These are phyloP conservation scores for Setophaga petechia DNA, from an alignment of 2,113 vertebrate species.

Conservation along the genomic window DNA sequence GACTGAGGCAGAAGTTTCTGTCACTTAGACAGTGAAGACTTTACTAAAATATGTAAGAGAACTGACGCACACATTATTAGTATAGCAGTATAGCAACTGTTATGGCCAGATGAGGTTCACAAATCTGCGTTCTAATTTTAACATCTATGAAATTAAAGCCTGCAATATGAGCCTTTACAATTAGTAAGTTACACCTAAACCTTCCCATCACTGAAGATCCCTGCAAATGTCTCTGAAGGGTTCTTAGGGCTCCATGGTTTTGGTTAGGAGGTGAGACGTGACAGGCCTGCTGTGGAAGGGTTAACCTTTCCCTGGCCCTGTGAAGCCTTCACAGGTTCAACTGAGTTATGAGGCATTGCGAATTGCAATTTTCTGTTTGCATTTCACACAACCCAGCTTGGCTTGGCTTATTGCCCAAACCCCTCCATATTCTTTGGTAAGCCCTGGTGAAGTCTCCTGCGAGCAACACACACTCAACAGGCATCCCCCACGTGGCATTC, in stretches of 20 bases:
- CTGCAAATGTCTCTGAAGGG: neutral
- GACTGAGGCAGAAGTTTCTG: neutral
- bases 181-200: neutral
- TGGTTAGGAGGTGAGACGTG: neutral
- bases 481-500: neutral
- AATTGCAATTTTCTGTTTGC: neutral
- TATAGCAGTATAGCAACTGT: neutral
- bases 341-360: neutral
- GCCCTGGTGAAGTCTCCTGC: neutral
- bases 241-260: neutral
- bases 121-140: neutral
- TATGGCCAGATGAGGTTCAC: neutral
- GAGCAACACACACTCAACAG: neutral
- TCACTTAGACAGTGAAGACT: neutral
- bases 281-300: neutral
- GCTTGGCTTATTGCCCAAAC: constrained; percentile 29
- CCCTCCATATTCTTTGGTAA: neutral
- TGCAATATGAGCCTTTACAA: neutral
- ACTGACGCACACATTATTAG: neutral
- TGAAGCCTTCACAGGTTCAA: neutral
- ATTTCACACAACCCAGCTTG: neutral
- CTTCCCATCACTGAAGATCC: neutral
- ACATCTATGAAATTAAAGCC: neutral
- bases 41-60: neutral
- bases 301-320: neutral